phyloP scores from a whole-genome alignment of 2,888 invertebrate genomes.

The Pachycephus smyrnensis region DNA sequence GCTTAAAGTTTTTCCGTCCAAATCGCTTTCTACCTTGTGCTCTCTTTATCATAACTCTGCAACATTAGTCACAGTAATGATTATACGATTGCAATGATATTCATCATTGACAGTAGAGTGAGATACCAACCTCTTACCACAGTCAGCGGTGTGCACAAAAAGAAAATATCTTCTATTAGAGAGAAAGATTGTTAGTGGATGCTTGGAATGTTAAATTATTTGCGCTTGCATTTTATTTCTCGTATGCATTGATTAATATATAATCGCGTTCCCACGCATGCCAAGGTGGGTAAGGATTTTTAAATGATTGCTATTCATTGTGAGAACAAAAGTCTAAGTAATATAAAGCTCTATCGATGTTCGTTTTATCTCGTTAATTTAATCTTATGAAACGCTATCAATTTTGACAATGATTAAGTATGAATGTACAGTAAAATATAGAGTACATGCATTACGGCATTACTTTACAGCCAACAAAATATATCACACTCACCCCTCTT shows the following conservation, averaged over 20 bases:
- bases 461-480: not conserved
- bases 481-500: conserved; percentile 80
- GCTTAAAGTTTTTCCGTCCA: conserved; percentile 83
- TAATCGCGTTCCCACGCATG: not conserved
- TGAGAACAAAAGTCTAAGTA: not conserved
- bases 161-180: conserved; percentile 62
- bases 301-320: not conserved
- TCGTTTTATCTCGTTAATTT: not conserved
- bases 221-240: not conserved
- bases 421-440: not conserved
- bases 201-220: conserved; percentile 11
- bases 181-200: conserved; percentile 34
- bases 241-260: not conserved
- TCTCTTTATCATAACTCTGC: conserved; percentile 89
- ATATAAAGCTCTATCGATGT: not conserved
- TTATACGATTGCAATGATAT: conserved; percentile 9
- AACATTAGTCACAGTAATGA: conserved; percentile 42
- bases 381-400: not conserved
- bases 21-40: conserved; percentile 87
- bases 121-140: conserved; percentile 61
- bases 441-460: not conserved
- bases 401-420: not conserved
- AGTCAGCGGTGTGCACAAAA: conserved; percentile 60
- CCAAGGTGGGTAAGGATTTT: not conserved
- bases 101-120: conserved; percentile 6